These are phyloP conservation scores for Brevipalpus yothersi DNA, from an alignment of 1,140 invertebrate genomes.

Conservation along the genomic window DNA sequence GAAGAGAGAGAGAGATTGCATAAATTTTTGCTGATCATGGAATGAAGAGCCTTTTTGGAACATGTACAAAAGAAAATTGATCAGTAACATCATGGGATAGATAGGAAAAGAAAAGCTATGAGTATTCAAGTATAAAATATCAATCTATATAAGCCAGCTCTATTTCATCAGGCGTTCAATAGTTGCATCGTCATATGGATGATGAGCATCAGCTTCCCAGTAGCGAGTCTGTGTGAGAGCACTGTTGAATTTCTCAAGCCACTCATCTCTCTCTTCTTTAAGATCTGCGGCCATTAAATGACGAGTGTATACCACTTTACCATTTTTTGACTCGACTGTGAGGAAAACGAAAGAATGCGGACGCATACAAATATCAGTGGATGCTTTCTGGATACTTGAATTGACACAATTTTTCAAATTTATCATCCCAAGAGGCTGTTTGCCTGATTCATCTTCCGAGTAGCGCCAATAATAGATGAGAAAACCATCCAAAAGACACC, in stretches of 20 bases:
- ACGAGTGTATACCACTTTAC: not conserved
- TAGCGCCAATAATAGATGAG: not conserved
- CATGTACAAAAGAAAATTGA: too few species aligned
- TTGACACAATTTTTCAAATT: not conserved
- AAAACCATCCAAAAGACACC: not conserved
- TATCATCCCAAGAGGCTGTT: not conserved
- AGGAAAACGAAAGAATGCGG: not conserved
- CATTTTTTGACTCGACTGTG: not conserved
- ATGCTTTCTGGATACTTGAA: not conserved
- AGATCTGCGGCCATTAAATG: constrained; percentile 1
- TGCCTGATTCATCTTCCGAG: not conserved
- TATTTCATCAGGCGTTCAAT: not conserved
- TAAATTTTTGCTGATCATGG: too few species aligned
- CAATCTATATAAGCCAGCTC: too few species aligned
- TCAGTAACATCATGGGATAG: too few species aligned
- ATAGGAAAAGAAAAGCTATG: too few species aligned
- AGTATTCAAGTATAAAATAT: too few species aligned
- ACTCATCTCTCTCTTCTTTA: not conserved
- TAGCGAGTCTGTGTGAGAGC: not conserved
- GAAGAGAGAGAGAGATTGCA: too few species aligned
- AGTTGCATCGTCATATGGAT: not conserved
- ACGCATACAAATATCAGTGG: not conserved
- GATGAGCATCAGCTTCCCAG: not conserved
- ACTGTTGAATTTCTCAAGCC: not conserved
- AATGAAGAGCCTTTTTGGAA: too few species aligned